phyloP scores from a whole-genome alignment of 2,888 invertebrate species.

The Tupiocoris notatus region DNA sequence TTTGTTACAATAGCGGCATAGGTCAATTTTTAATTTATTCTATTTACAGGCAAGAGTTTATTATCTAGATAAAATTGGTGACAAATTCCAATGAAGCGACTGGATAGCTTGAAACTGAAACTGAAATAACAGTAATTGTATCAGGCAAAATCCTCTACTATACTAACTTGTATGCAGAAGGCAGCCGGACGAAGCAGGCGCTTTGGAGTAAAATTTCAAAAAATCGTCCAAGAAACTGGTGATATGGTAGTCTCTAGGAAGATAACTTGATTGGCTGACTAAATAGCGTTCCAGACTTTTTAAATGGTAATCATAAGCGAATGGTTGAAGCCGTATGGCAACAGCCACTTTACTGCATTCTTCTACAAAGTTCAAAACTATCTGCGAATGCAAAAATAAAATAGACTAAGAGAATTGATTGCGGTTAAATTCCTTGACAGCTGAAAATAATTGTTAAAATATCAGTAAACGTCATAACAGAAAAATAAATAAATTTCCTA shows the following conservation, averaged over 20 bases:
- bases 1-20: too few relatives aligned
- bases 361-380: constrained; percentile 64
- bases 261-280: constrained; percentile 55
- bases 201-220: constrained; percentile 71
- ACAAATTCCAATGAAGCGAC: too few relatives aligned
- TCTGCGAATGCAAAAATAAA: constrained; percentile 55
- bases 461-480: too few relatives aligned
- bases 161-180: constrained; percentile 48
- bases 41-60: too few relatives aligned
- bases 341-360: constrained; percentile 69
- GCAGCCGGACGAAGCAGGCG: constrained; percentile 74
- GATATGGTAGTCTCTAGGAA: constrained; percentile 61
- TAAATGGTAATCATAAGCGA: constrained; percentile 74
- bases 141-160: not conserved
- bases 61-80: too few relatives aligned
- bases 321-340: constrained; percentile 72
- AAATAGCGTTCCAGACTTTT: constrained; percentile 67
- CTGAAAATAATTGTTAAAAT: too few relatives aligned
- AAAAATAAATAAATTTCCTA: too few relatives aligned
- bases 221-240: constrained; percentile 74
- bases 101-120: too few relatives aligned
- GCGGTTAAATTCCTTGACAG: too few relatives aligned
- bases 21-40: too few relatives aligned
- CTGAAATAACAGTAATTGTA: too few relatives aligned
- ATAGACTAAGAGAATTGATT: too few relatives aligned